Conservation (phyloP, 2,888 invertebrate genomes). For the Orthosia gothica region DNA sequence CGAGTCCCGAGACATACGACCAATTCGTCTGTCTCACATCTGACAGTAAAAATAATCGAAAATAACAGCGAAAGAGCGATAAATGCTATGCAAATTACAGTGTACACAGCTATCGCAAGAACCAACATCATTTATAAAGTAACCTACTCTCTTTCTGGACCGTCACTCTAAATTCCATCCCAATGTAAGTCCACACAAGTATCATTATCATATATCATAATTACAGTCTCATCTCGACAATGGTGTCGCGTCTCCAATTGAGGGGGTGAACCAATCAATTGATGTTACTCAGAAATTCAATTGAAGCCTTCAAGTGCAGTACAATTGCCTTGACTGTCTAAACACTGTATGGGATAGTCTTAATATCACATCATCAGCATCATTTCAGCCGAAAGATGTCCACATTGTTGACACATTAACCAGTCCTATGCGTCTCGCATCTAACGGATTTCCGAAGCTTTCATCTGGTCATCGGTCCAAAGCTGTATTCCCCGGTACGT, state of each 20-base stretch:
- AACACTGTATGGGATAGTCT: neutral
- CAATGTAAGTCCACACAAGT: conserved; percentile 26
- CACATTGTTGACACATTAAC: no score
- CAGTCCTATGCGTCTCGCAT: no score
- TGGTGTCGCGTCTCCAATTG: conserved; percentile 64
- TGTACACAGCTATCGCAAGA: neutral
- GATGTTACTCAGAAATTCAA: conserved; percentile 64
- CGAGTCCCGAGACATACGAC: no score
- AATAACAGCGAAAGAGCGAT: neutral
- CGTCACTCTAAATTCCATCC: conserved; percentile 15
- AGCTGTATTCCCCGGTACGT: no score
- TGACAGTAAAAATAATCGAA: neutral
- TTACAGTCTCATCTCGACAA: conserved; percentile 53
- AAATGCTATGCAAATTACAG: neutral
- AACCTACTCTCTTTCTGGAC: neutral
- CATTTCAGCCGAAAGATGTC: no score
- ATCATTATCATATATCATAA: conserved; percentile 65
- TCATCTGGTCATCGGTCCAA: no score
- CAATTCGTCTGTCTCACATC: no score
- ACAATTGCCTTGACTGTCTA: conserved; percentile 17
- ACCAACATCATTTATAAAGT: neutral
- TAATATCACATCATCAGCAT: no score
- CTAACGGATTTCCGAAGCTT: no score
- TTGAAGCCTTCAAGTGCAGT: conserved; percentile 52
- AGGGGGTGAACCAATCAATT: conserved; percentile 59